A percentile compares a stretch with the other conserved stretches of the same genome.
Evolutionary conservation across 2,888 invertebrate species (phyloP).

Genomic region (Ptycholaimellus sp.): DNA sequence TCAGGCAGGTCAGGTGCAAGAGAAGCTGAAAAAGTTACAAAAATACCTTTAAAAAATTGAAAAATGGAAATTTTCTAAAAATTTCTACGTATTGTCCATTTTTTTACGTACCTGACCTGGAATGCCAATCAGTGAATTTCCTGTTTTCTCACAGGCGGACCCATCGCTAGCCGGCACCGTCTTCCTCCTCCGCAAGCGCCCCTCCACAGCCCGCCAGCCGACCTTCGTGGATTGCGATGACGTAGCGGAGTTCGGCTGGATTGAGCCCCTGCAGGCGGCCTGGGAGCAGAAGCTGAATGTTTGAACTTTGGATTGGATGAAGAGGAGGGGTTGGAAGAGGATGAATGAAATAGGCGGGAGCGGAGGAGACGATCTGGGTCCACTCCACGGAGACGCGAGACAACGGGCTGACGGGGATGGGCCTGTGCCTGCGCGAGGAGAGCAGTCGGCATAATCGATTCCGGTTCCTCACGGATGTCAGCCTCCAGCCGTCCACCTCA

Average conservation of each 20-base stretch:
- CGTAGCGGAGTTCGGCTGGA: conserved; percentile 21
- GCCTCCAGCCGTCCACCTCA: conserved; percentile 15
- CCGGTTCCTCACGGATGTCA: conserved; percentile 21
- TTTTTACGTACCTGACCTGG: neutral
- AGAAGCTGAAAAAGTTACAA: too few relatives aligned
- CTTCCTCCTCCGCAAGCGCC: conserved; percentile 15
- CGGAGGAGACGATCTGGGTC: neutral
- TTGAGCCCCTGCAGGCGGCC: conserved; percentile 22
- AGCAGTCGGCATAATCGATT: conserved; percentile 19
- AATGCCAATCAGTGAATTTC: neutral
- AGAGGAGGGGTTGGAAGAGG: too few relatives aligned
- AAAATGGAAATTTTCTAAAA: neutral
- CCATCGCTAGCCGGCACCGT: conserved; percentile 14
- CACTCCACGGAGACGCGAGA: conserved; percentile 41
- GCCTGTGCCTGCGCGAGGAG: conserved; percentile 46
- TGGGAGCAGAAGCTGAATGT: conserved; percentile 45
- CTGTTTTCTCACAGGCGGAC: conserved; percentile 11
- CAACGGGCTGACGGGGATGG: conserved; percentile 60
- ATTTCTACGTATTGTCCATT: neutral
- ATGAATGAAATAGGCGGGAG: too few relatives aligned
- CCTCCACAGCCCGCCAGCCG: conserved; percentile 14
- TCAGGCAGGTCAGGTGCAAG: too few relatives aligned
- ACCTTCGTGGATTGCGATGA: conserved; percentile 21
- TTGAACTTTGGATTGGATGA: too few relatives aligned
- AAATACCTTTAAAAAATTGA: too few relatives aligned